Evolutionary conservation across 2,888 invertebrate species (phyloP).

Genomic region (Ceriagrion tenellum): DNA sequence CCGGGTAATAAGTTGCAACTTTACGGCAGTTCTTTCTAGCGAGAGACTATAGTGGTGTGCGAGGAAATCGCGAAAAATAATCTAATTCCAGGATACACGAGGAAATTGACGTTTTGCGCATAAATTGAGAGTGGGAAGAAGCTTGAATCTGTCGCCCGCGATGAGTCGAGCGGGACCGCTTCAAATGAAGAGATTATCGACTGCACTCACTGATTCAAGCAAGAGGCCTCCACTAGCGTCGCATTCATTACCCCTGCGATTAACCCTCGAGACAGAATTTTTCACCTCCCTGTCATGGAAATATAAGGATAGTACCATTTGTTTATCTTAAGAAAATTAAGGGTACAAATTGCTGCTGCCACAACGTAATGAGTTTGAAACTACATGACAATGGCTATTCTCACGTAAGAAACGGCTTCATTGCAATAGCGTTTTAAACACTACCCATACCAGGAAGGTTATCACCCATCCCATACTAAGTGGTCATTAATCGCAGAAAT

Average conservation of each 20-base stretch:
- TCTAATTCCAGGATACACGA: too few relatives aligned
- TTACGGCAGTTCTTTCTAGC: too few relatives aligned
- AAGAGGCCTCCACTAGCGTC: neutral
- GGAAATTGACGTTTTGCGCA: too few relatives aligned
- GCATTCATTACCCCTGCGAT: neutral
- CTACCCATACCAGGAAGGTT: too few relatives aligned
- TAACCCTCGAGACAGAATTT: neutral
- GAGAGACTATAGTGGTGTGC: too few relatives aligned
- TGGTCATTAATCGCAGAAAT: too few relatives aligned
- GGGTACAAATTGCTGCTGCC: neutral
- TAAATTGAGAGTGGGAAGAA: too few relatives aligned
- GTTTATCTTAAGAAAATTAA: neutral
- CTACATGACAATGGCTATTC: neutral
- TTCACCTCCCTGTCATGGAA: neutral
- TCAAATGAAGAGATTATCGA: neutral
- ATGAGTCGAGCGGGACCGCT: neutral
- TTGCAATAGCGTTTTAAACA: too few relatives aligned
- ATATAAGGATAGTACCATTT: neutral
- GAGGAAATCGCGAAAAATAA: too few relatives aligned
- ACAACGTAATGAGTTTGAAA: neutral
- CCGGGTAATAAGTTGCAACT: too few relatives aligned
- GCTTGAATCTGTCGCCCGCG: neutral
- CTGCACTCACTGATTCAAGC: neutral
- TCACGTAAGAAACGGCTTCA: neutral
- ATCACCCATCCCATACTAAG: too few relatives aligned